Evolutionary conservation across 2,888 invertebrate genomes (phyloP).

Genomic region (Caenorhabditis panamensis): DNA sequence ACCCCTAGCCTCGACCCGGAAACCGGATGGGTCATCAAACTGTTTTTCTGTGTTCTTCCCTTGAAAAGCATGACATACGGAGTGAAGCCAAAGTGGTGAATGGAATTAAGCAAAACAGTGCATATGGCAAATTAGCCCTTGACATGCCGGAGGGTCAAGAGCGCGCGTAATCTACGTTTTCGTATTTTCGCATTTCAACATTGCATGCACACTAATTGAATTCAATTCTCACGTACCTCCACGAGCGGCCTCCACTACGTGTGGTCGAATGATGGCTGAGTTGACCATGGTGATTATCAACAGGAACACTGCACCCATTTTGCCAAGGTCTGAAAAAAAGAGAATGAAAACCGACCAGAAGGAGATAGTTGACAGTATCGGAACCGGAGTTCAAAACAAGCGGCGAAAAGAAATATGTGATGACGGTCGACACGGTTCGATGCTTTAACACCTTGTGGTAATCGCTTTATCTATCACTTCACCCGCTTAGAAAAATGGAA

Average conservation of each 20-base stretch:
- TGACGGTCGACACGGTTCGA: conserved; percentile 8
- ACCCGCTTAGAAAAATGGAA: conserved; percentile 13
- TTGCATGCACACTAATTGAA: conserved; percentile 39
- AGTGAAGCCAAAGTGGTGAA: conserved; percentile 9
- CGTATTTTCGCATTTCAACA: conserved; percentile 3
- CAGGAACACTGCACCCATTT: conserved; percentile 55
- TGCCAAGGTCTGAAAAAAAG: conserved; percentile 33
- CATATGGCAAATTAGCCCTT: conserved; percentile 71
- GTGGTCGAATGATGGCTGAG: conserved; percentile 57
- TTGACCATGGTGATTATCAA: conserved; percentile 54
- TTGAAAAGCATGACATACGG: conserved; percentile 34
- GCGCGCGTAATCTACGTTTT: conserved; percentile 52
- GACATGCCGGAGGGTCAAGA: conserved; percentile 69
- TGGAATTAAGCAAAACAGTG: conserved; percentile 37
- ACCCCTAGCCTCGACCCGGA: no score
- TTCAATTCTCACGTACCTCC: conserved; percentile 59
- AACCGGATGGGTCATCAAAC: background rate
- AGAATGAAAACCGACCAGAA: background rate
- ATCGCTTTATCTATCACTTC: conserved; percentile 57
- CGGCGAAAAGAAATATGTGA: background rate
- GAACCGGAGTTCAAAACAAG: conserved; percentile 10
- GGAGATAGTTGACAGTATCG: background rate
- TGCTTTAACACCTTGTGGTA: conserved; percentile 46
- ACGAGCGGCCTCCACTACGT: conserved; percentile 59
- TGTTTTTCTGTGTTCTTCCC: background rate